Evolutionary conservation across 2,113 vertebrate genomes (phyloP).

Genomic region (Calonectris borealis): DNA sequence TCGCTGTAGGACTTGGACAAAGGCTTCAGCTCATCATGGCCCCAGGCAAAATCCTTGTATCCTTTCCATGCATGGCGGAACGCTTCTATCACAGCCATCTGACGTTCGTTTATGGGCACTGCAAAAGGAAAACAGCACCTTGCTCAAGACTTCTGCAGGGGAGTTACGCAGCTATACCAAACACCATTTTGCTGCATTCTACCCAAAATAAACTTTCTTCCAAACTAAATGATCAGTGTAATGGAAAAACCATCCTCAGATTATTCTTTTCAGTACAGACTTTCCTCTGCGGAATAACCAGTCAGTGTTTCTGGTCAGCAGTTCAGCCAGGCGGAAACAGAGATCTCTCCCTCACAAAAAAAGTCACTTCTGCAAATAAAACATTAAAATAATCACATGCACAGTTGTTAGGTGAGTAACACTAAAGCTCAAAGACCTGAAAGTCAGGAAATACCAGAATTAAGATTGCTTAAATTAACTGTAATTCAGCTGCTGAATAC

Average conservation of each 20-base stretch:
- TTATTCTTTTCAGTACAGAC: background rate
- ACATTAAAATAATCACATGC: background rate
- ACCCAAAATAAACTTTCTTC: background rate
- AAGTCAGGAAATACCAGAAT: background rate
- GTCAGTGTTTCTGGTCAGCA: background rate
- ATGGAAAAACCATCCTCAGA: background rate
- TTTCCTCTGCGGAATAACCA: background rate
- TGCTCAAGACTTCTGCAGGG: background rate
- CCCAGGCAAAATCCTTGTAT: conserved; percentile 91
- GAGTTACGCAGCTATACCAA: background rate
- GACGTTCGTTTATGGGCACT: conserved; percentile 70
- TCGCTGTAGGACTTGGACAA: conserved; percentile 89
- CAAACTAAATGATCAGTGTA: background rate
- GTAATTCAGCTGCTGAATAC: background rate
- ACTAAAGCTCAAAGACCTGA: background rate
- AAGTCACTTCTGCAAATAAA: background rate
- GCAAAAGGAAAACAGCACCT: background rate
- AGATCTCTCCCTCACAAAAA: background rate
- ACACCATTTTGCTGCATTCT: background rate
- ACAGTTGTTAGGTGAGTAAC: background rate
- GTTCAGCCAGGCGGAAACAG: background rate
- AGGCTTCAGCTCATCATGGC: conserved; percentile 94
- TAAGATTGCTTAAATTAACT: background rate
- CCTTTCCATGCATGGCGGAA: conserved; percentile 94
- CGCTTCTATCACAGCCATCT: conserved; percentile 84